Percentiles rank a stretch among this genome's conserved stretches.
Conservation (phyloP, 2,888 invertebrate genomes). For the Oxycera nigricornis region DNA sequence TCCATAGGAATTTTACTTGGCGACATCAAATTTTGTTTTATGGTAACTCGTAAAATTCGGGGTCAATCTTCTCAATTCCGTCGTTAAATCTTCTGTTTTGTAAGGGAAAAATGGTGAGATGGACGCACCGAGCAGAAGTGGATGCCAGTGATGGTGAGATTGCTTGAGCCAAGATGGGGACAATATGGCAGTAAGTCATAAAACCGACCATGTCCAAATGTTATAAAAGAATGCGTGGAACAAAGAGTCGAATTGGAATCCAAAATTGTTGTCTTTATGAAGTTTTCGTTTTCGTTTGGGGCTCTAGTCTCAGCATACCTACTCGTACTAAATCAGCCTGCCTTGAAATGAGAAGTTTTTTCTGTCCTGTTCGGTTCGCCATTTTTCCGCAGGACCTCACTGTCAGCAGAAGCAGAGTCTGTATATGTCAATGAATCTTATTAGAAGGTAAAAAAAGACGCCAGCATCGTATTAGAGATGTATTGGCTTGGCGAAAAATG, state of each 20-base stretch:
- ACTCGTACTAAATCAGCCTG: conserved; percentile 38
- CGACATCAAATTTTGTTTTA: conserved; percentile 48
- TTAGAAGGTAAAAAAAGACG: conserved; percentile 4
- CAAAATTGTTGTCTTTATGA: conserved; percentile 47
- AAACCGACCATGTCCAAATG: conserved; percentile 30
- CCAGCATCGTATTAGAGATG: conserved; percentile 6
- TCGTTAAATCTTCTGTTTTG: conserved; percentile 47
- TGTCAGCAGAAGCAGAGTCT: conserved; percentile 1
- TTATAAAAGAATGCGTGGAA: conserved; percentile 10
- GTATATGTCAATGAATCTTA: conserved; percentile 23
- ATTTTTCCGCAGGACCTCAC: not conserved
- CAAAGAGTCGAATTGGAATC: conserved; percentile 45
- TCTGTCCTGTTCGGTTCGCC: not conserved
- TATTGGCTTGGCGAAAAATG: conserved; percentile 30
- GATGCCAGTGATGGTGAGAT: conserved; percentile 13
- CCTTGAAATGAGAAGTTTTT: conserved; percentile 35
- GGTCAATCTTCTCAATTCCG: conserved; percentile 48
- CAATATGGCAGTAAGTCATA: conserved; percentile 34
- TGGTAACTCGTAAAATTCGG: conserved; percentile 45
- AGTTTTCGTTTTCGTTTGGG: conserved; percentile 40
- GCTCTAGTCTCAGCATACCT: conserved; percentile 21
- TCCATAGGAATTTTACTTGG: conserved; percentile 45
- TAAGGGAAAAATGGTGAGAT: conserved; percentile 21
- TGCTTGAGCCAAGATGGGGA: conserved; percentile 17
- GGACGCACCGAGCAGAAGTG: conserved; percentile 12